Evolutionary conservation across 2,888 invertebrate species (phyloP).

Genomic region (Lycophotia porphyrea): DNA sequence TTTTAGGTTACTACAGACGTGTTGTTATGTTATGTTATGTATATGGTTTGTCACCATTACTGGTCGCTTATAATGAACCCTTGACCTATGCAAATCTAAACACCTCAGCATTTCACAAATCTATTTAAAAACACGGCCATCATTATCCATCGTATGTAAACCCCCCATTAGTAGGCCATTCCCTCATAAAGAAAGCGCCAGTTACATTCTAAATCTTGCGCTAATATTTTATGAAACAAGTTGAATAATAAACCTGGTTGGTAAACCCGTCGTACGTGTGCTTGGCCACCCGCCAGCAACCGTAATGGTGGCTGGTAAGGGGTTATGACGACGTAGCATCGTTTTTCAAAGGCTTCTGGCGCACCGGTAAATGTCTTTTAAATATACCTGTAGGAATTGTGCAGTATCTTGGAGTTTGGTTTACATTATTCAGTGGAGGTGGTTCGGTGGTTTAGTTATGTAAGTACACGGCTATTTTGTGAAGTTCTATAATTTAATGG

Average conservation of each 20-base stretch:
- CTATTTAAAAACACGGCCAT: not conserved
- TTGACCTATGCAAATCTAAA: no score
- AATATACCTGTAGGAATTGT: constrained; percentile 58
- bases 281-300: constrained; percentile 58
- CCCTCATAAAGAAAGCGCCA: constrained; percentile 20
- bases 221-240: constrained; percentile 59
- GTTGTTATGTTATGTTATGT: not conserved
- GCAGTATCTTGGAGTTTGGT: constrained; percentile 29
- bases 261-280: constrained; percentile 53
- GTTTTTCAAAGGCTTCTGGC: constrained; percentile 58
- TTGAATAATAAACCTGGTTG: constrained; percentile 60
- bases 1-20: not conserved
- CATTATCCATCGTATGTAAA: not conserved
- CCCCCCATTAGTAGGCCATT: not conserved
- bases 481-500: not conserved
- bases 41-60: not conserved
- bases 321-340: constrained; percentile 57
- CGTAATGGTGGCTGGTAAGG: constrained; percentile 37
- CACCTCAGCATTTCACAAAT: not conserved
- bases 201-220: constrained; percentile 42
- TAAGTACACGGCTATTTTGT: not conserved
- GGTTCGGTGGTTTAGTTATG: not conserved
- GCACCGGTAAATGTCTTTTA: constrained; percentile 55
- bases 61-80: no score
- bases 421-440: constrained; percentile 38